A percentile compares a stretch with the other conserved stretches of the same genome.
Evolutionary conservation across 2,113 vertebrate genomes (phyloP).

Genomic region (Macroglossus sobrinus): DNA sequence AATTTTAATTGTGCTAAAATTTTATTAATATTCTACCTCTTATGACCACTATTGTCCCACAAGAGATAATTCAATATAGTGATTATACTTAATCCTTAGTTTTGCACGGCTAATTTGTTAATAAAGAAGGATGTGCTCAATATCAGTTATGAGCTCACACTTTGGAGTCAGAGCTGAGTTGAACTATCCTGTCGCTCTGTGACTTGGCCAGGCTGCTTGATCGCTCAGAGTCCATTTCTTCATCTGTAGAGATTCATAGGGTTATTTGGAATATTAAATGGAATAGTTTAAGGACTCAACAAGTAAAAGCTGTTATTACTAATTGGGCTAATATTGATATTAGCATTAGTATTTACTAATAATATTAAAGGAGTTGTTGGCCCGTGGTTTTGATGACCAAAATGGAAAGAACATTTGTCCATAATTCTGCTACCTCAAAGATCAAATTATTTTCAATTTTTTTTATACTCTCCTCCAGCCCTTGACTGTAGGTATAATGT

Average conservation of each 20-base stretch:
- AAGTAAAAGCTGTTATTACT: neutral
- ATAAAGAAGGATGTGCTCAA: neutral
- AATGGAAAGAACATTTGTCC: slow-evolving; percentile 19
- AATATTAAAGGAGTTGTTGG: neutral
- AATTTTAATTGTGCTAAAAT: neutral
- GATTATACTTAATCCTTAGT: neutral
- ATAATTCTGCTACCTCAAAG: neutral
- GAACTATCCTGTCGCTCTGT: neutral
- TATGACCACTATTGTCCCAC: neutral
- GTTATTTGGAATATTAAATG: slow-evolving; percentile 10
- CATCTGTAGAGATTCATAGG: neutral
- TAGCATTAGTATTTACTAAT: neutral
- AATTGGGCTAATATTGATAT: neutral
- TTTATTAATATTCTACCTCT: neutral
- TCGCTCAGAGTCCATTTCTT: neutral
- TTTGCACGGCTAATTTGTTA: neutral
- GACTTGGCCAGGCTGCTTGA: neutral
- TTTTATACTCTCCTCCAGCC: neutral
- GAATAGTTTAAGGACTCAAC: neutral
- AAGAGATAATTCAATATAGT: neutral
- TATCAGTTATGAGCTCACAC: neutral
- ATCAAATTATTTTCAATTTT: neutral
- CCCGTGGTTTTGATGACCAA: slow-evolving; percentile 10
- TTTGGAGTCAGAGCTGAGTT: neutral
- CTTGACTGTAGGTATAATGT: neutral